Percentiles rank a stretch among this genome's conserved stretches.
These are phyloP conservation scores for Erpobdella octoculata DNA, from an alignment of 2,888 invertebrate species.

Conservation along the genomic window DNA sequence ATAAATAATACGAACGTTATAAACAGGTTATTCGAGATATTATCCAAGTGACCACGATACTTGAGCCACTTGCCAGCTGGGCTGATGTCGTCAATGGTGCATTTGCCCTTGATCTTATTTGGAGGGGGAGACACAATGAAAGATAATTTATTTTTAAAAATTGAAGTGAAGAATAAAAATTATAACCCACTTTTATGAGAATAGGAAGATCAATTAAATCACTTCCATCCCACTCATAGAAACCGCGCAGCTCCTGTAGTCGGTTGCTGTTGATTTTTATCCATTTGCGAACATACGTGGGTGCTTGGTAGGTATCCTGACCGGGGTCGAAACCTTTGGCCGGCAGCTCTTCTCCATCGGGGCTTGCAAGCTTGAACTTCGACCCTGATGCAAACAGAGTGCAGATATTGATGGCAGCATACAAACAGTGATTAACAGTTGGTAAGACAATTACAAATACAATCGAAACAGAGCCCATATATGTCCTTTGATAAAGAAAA, in stretches of 20 bases:
- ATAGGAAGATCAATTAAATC: constrained; percentile 81
- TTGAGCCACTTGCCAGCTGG: constrained; percentile 99
- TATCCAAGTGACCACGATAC: constrained; percentile 95
- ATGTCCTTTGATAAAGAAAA: too few species aligned
- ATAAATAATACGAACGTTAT: too few species aligned
- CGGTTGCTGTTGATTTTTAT: constrained; percentile 82
- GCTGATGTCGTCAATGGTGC: constrained; percentile 98
- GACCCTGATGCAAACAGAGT: too few species aligned
- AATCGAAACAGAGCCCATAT: too few species aligned
- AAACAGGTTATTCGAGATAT: constrained; percentile 98
- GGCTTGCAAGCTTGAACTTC: constrained; percentile 70
- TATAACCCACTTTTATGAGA: constrained; percentile 74
- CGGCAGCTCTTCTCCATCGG: constrained; percentile 73
- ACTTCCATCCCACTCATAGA: constrained; percentile 89
- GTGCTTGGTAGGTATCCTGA: constrained; percentile 85
- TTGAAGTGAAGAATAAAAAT: too few species aligned
- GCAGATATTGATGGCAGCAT: too few species aligned
- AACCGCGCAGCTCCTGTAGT: constrained; percentile 83
- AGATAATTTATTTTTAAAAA: too few species aligned
- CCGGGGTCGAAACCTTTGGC: constrained; percentile 90
- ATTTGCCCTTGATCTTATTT: constrained; percentile 93
- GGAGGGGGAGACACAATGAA: too few species aligned
- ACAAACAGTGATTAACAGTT: too few species aligned
- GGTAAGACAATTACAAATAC: too few species aligned
- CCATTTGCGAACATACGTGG: constrained; percentile 66